A percentile compares a stretch with the other conserved stretches of the same genome.
These are phyloP conservation scores for Psittacula cyanocephala DNA, from an alignment of 2,113 vertebrate species.

Conservation along the genomic window DNA sequence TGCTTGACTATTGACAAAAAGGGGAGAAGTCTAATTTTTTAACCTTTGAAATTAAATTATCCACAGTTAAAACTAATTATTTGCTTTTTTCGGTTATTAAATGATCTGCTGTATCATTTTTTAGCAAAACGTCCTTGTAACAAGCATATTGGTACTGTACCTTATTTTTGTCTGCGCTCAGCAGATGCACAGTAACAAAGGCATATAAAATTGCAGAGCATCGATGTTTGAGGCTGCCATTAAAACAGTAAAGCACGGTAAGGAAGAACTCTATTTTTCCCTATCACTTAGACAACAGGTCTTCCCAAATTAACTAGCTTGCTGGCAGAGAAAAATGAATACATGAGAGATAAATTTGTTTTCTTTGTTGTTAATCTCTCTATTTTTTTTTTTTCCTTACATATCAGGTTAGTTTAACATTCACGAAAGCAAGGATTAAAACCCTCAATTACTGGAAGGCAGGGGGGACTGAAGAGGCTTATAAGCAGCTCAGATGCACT, in stretches of 20 bases:
- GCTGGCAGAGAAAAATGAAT: not conserved
- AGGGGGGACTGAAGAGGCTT: no score
- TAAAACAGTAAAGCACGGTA: rapidly evolving
- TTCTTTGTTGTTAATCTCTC: not conserved
- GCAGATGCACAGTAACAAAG: not conserved
- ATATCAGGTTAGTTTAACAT: not conserved
- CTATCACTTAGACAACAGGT: not conserved
- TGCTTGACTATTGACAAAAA: not conserved
- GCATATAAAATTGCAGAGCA: not conserved
- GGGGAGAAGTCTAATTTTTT: not conserved
- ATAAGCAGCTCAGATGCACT: rapidly evolving
- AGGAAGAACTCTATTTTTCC: not conserved
- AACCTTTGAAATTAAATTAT: not conserved
- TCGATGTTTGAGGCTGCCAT: not conserved
- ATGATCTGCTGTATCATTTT: not conserved
- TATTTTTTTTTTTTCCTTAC: not conserved
- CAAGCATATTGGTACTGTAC: rapidly evolving
- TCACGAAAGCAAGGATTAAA: not conserved
- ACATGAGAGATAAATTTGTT: not conserved
- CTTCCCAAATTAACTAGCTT: not conserved
- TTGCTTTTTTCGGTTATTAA: not conserved
- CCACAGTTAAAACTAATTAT: not conserved
- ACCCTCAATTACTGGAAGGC: not conserved
- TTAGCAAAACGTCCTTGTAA: not conserved
- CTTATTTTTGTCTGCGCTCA: not conserved